Conservation (phyloP, 2,797 vertebrate genomes). For the Sebastes vulpes region DNA sequence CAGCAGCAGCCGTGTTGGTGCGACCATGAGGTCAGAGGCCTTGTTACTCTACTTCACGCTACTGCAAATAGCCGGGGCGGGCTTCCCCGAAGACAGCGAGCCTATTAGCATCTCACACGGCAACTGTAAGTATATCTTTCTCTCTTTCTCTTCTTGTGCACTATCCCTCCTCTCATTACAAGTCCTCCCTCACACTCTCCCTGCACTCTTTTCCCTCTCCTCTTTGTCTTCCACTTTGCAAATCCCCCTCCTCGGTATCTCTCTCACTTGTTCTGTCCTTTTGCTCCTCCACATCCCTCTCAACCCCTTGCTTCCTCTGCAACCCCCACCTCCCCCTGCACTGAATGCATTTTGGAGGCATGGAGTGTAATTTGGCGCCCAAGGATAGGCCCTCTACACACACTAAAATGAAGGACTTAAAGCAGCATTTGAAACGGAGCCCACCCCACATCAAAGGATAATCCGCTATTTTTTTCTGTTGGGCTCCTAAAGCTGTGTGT, state of each 20-base stretch:
- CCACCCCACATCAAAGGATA: slow-evolving; percentile 85
- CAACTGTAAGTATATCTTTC: slow-evolving; percentile 92
- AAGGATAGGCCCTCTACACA: slow-evolving; percentile 66
- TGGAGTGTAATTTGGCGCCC: slow-evolving; percentile 75
- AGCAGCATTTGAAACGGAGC: slow-evolving; percentile 81
- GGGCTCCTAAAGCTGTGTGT: slow-evolving; percentile 75
- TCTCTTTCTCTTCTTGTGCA: background rate
- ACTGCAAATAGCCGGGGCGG: slow-evolving; percentile 94
- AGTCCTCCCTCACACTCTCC: slow-evolving; percentile 26
- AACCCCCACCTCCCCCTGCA: slow-evolving; percentile 13
- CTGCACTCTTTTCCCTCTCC: slow-evolving; percentile 33
- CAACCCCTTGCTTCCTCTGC: slow-evolving; percentile 37
- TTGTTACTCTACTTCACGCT: slow-evolving; percentile 98
- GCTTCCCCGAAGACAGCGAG: slow-evolving; percentile 99
- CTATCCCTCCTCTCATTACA: slow-evolving; percentile 38
- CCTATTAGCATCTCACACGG: slow-evolving; percentile 99
- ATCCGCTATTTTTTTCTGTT: slow-evolving; percentile 79
- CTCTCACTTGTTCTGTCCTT: slow-evolving; percentile 48
- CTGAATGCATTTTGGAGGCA: slow-evolving; percentile 65
- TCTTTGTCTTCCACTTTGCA: slow-evolving; percentile 38
- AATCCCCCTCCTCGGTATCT: slow-evolving; percentile 39
- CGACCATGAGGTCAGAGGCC: slow-evolving; percentile 99
- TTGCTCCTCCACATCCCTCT: slow-evolving; percentile 51
- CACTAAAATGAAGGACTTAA: slow-evolving; percentile 78
- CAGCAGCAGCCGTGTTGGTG: slow-evolving; percentile 83